Base-by-base conservation (phyloP, 2,888 invertebrate genomes). In the Pandemis heparana region DNA sequence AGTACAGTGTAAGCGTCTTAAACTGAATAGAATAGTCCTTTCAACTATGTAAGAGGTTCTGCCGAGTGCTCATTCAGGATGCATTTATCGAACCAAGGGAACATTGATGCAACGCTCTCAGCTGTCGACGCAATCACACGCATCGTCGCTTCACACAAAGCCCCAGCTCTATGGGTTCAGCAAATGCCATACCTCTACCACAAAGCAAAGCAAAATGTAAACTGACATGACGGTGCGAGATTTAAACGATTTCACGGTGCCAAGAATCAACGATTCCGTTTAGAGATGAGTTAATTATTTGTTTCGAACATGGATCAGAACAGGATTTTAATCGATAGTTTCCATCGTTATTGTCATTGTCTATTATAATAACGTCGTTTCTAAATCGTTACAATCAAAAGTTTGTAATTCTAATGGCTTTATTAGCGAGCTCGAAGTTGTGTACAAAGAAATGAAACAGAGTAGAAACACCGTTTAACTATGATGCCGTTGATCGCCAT, bases 161-260 rank as follows among this genome's bases (percentile, higher is more conserved):
- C 56, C 53, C n/a, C 10, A 48, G 51, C 14, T 43, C 7, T 12
- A 62, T 65, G 51, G 14, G 14, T 12, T 14, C 5, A 10, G 12
- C 18, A 10, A 8, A 32, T 46, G 46, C 8, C 14, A 32, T 48
- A 23, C 23, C 18, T 43, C 1, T 43, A 14, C 16, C 12, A 8
- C 23, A 32, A 32, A 32, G 23, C 12, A 16, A 41, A 61, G 56
- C 62, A 62, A 64, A 23, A 16, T 72, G 39, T 51, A 43, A 39
- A 62, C 61, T 18, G 46, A 62, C 62, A 79, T 79, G 82, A 77
- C 80, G 81, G 79, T 79, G 76, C 77, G 78, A 78, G 75, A 76
- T 76, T 79, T 75, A 80, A 81, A 76, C 82, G 79, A 85, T 85
- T 83, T 79, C 69, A 82, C 77, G 76, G 71, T 62, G 43, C 65